phyloP scores from a whole-genome alignment of 2,797 vertebrate genomes.

The Halcyon chelicuti region DNA sequence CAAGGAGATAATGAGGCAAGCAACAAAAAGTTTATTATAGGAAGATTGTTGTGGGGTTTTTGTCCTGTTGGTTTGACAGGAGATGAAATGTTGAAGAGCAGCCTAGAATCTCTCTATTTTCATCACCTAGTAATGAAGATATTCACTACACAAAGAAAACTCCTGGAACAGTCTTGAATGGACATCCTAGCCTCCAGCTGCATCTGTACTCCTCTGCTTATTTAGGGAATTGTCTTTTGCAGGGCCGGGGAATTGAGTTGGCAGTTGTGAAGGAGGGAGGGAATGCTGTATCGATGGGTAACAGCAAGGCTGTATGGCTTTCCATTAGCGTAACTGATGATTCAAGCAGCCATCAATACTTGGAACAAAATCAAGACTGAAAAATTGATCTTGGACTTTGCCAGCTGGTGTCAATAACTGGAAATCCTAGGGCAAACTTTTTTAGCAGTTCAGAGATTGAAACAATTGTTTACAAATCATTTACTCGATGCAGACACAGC shows the following conservation, averaged over 20 bases:
- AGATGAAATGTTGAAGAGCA: neutral
- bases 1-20: neutral
- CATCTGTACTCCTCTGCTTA: neutral
- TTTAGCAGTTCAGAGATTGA: neutral
- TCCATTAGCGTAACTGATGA: neutral
- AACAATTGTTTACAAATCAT: neutral
- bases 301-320: neutral
- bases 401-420: neutral
- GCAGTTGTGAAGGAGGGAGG: neutral
- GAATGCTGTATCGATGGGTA: neutral
- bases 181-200: neutral
- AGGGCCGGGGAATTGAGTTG: neutral
- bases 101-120: neutral
- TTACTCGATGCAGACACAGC: neutral
- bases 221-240: conserved; percentile 14
- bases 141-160: neutral
- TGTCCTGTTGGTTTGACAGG: neutral
- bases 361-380: neutral
- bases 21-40: neutral
- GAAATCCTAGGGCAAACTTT: conserved; percentile 28
- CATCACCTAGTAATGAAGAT: neutral
- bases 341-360: neutral
- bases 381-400: conserved; percentile 18
- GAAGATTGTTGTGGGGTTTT: neutral
- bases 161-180: neutral